These are phyloP conservation scores for Eupithecia subfuscata DNA, from an alignment of 2,888 invertebrate species.

Conservation along the genomic window DNA sequence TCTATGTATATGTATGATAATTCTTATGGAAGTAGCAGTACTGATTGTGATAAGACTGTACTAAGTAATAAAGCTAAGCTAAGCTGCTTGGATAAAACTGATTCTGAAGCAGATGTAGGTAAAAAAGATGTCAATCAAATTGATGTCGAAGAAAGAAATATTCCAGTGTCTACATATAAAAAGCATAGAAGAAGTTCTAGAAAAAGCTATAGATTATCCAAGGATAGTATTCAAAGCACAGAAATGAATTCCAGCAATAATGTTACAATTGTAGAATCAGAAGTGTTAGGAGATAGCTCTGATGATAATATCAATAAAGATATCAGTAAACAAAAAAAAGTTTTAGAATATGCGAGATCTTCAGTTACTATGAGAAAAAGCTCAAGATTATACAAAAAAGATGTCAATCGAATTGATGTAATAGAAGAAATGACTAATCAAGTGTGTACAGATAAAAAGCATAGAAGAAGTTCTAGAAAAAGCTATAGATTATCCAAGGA, in stretches of 20 bases:
- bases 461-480: slow-evolving; percentile 21
- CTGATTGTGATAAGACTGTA: slow-evolving; percentile 63
- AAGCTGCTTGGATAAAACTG: slow-evolving; percentile 28
- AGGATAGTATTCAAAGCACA: slow-evolving; percentile 16
- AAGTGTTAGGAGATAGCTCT: neutral
- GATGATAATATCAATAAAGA: slow-evolving; percentile 1
- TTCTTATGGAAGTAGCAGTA: slow-evolving; percentile 57
- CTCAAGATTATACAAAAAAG: slow-evolving; percentile 41
- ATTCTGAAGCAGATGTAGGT: slow-evolving; percentile 12
- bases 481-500: slow-evolving; percentile 24
- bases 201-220: slow-evolving; percentile 24
- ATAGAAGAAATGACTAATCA: neutral
- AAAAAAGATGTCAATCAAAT: neutral
- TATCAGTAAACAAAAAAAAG: neutral
- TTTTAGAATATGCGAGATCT: slow-evolving; percentile 9
- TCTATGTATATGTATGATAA: slow-evolving; percentile 62
- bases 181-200: slow-evolving; percentile 20
- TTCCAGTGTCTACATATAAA: slow-evolving; percentile 14
- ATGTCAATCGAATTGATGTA: neutral
- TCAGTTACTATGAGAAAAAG: slow-evolving; percentile 48
- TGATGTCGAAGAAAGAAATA: neutral
- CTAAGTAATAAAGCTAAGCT: slow-evolving; percentile 48
- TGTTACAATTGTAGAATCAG: neutral
- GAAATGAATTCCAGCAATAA: slow-evolving; percentile 27
- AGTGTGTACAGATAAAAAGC: slow-evolving; percentile 15